These are phyloP conservation scores for Hemibagrus wyckioides DNA, from an alignment of 2,113 vertebrate genomes.

Conservation along the genomic window DNA sequence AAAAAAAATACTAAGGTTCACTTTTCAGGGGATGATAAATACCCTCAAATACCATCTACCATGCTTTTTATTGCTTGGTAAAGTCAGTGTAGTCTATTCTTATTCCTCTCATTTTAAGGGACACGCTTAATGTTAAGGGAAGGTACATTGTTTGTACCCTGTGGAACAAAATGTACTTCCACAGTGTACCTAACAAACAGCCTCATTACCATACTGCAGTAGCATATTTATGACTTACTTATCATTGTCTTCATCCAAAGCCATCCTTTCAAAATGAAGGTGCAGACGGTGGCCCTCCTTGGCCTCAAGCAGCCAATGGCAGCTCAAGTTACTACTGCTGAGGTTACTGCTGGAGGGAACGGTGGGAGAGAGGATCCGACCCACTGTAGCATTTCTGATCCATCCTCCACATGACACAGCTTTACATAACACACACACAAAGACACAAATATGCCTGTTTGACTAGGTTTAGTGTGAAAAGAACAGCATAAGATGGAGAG, in stretches of 20 bases:
- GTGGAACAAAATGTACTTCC: not conserved
- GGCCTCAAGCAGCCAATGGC: conserved; percentile 91
- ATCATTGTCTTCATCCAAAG: conserved; percentile 88
- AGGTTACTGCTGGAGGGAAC: conserved; percentile 76
- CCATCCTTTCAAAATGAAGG: conserved; percentile 89
- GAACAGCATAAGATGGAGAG: not conserved
- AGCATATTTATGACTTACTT: conserved; percentile 68
- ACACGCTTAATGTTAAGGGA: not conserved
- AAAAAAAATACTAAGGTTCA: not conserved
- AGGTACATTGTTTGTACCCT: not conserved
- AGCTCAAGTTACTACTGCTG: conserved; percentile 86
- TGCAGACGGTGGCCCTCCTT: conserved; percentile 86
- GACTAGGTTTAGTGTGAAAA: not conserved
- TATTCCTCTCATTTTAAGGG: not conserved
- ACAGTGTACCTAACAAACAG: not conserved
- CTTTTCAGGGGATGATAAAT: not conserved
- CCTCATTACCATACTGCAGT: not conserved
- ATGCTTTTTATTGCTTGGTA: not conserved
- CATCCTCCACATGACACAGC: conserved; percentile 86
- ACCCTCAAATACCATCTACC: not conserved
- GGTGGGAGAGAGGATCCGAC: conserved; percentile 83
- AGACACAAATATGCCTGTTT: not conserved
- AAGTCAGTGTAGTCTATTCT: not conserved
- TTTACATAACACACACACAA: conserved; percentile 31
- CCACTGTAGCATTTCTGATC: conserved; percentile 86